Evolutionary conservation across 1,140 invertebrate species (phyloP), one percentile per base, ranked within the genome.

Genomic region (Nasonia giraulti): DNA sequence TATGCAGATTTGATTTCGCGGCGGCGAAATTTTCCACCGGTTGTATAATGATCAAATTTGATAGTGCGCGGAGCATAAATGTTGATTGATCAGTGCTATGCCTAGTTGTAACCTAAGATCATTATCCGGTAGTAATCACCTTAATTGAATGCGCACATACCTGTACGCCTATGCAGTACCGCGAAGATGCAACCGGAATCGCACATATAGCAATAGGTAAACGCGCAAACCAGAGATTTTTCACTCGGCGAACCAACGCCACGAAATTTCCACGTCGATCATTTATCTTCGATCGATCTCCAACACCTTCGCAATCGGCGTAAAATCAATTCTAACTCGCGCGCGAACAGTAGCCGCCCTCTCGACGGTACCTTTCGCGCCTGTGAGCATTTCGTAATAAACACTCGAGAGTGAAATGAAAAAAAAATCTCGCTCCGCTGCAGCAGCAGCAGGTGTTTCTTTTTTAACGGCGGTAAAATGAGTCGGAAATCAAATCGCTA

Each of bases 401-500:
- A 71, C 68, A 71, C 27, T 71, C 27, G 68, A 3, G 68, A n/a
- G 20, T 62, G 33, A 37, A 37, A 37, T 4, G 33, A 62, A 62
- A 62, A 62, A 50, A 62, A n/a, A 66, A 66, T 71, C 8, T 27
- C 68, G 11, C 17, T 69, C 5, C 23, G 12, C 23, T 12, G 27
- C 27, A 27, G 27, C 17, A 20, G 17, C 68, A 12, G 23, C 27
- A 5, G 7, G 23, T 2, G 11, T 62, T 33, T 37, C 73, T 68
- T 12, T 83, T 83, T 77, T 40, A 68, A 27, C 74, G 74, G 50
- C n/a, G 40, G 37, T 77, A 77, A 76, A 77, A 69, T 27, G 74
- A 77, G 81, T 17, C 47, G 62, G 75, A 77, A 69, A 83, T 78
- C 40, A 77, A 77, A 83, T 83, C 62, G 55, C 76, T 37, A 79